Percentiles rank a stretch among this genome's conserved stretches.
Evolutionary conservation across 2,888 invertebrate species (phyloP).

Genomic region (Oligia fasciuncula): DNA sequence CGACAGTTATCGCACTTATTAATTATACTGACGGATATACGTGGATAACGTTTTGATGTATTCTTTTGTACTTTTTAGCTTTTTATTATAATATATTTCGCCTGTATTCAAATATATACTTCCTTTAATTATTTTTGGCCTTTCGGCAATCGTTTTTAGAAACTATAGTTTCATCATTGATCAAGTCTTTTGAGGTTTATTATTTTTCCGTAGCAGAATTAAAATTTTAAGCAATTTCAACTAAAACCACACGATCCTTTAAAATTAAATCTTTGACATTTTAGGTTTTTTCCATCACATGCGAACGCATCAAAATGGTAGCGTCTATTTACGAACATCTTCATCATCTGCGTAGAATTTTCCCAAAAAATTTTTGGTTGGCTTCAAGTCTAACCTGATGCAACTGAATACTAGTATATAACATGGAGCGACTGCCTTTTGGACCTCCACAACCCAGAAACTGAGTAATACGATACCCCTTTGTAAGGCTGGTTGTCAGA

Average conservation of each 20-base stretch:
- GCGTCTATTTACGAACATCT: conserved; percentile 17
- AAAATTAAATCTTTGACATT: not conserved
- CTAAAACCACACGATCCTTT: no score
- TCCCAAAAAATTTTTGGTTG: no score
- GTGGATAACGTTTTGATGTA: conserved; percentile 45
- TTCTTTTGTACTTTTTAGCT: conserved; percentile 15
- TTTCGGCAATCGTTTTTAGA: not conserved
- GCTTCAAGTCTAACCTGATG: not conserved
- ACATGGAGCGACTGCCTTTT: not conserved
- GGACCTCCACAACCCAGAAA: not conserved
- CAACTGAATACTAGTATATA: not conserved
- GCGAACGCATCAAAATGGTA: not conserved
- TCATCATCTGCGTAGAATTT: no score
- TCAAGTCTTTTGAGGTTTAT: no score
- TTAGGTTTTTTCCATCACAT: not conserved
- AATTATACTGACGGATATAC: conserved; percentile 58
- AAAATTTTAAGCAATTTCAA: not conserved
- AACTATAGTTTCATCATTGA: not conserved
- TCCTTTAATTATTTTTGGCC: no score
- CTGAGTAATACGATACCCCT: not conserved
- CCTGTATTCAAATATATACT: not conserved
- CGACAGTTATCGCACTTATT: conserved; percentile 54
- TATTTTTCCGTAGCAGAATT: not conserved
- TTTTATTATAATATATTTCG: no score
- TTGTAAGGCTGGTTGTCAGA: not conserved